Evolutionary conservation across 1,140 invertebrate species (phyloP).

Genomic region (Bombus breviceps): DNA sequence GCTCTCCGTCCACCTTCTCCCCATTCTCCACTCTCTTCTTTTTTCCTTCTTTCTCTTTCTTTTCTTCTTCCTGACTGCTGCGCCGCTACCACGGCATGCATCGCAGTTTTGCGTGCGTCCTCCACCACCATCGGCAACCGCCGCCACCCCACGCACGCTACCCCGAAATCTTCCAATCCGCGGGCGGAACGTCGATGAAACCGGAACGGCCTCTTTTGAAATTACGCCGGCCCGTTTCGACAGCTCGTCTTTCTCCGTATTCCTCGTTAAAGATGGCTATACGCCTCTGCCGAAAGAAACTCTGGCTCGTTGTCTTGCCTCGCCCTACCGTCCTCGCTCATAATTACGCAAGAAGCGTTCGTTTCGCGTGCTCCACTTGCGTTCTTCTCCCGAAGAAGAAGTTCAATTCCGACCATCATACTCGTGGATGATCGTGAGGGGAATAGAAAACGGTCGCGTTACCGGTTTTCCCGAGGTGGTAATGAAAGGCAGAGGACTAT

Average conservation of each 20-base stretch:
- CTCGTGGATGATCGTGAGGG: neutral
- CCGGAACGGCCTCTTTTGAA: slow-evolving; percentile 36
- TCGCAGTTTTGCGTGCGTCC: slow-evolving; percentile 1
- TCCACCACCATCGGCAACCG: neutral
- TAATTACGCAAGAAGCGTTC: slow-evolving; percentile 24
- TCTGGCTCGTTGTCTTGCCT: no score
- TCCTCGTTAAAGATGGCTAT: slow-evolving; percentile 47
- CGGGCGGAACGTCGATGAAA: slow-evolving; percentile 35
- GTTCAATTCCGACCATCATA: slow-evolving; percentile 1
- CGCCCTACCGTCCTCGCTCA: neutral
- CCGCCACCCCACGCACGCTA: neutral
- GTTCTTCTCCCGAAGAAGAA: neutral
- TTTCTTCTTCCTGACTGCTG: slow-evolving; percentile 6
- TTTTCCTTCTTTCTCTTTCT: slow-evolving; percentile 8
- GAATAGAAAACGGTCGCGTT: slow-evolving; percentile 10
- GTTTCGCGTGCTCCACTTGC: neutral
- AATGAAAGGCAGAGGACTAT: slow-evolving; percentile 29
- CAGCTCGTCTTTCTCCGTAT: slow-evolving; percentile 52
- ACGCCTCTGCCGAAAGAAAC: slow-evolving; percentile 15
- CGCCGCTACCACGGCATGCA: neutral
- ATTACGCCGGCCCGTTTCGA: slow-evolving; percentile 40
- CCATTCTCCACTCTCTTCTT: neutral
- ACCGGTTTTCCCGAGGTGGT: slow-evolving; percentile 22
- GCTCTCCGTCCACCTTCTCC: slow-evolving; percentile 1
- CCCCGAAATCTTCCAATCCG: slow-evolving; percentile 19